Base-by-base conservation (phyloP, 2,888 invertebrate species). In the Phorcus lineatus region DNA sequence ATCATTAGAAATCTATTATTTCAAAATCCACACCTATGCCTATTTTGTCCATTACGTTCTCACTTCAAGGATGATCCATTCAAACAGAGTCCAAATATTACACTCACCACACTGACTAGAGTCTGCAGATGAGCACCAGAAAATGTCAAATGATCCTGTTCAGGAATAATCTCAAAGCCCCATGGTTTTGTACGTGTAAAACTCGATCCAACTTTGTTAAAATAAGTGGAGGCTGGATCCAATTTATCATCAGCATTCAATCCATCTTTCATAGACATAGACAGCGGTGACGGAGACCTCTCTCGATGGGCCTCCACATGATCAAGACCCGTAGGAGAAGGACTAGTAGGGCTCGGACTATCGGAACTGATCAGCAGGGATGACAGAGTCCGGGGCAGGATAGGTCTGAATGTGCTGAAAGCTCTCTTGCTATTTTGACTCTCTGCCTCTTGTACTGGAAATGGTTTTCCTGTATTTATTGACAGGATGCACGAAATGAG, bases 371-470 rank as follows among this genome's bases (percentile, higher is more conserved):
- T 86, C 47, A 91, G 82, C 67, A 89, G 87, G 16, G 88, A 88
- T 0, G 98, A 98, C 88, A 98, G 94, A 24, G 98, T 98, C 52
- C 97, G 95, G 0, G 98, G 98, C 91, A 99, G 97, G 70, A 98
- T 98, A 0, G 97, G 96, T 75, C 98, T 95, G 89, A 94, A 94
- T 80, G 90, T 93, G 57, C 93, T 92, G 84, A 94, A 94, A 77
- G 93, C 66, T 24, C 76, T 31, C 3, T 80, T 76, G 36, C 22
- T 3, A 4, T 40, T 22, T 16, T 3, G 47, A 52, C 24, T 78
- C 16, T 78, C 70, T 13, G 28, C 47, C 53, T 78, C 78, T 70
- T 22, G 19, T 52, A 52, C 55, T 74, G 57, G 53, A 62, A 40
- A 62, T 28, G 47, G 66, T 52, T 74, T 47, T 11, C 47, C 55